Conservation (phyloP, 2,797 vertebrate genomes). For the Crossoptilon crossoptilon region DNA sequence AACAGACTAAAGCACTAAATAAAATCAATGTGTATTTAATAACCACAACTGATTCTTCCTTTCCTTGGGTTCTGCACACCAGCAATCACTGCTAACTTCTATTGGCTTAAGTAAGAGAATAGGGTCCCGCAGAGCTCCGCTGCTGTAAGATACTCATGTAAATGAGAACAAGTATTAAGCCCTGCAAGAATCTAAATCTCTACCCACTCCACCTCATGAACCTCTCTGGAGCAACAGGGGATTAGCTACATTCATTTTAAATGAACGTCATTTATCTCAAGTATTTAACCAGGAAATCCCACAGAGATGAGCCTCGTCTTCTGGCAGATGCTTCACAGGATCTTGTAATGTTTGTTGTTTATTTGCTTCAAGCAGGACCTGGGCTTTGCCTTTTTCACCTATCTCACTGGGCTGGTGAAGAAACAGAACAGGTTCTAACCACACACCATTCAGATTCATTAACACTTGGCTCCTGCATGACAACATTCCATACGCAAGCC, state of each 20-base stretch:
- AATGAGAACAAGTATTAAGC: conserved; percentile 53
- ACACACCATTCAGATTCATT: neutral
- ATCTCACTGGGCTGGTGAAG: neutral
- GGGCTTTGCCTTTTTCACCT: neutral
- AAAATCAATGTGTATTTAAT: neutral
- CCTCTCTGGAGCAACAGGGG: conserved; percentile 14
- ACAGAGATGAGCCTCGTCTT: neutral
- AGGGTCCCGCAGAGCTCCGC: conserved; percentile 3
- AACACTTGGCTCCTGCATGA: neutral
- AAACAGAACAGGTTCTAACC: too few species aligned
- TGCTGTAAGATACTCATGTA: neutral
- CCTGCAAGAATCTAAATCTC: conserved; percentile 53
- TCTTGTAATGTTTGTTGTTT: neutral
- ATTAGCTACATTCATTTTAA: conserved; percentile 44
- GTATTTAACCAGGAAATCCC: conserved; percentile 44
- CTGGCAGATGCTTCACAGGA: neutral
- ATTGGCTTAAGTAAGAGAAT: conserved; percentile 30
- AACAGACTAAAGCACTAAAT: neutral
- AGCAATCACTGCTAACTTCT: neutral
- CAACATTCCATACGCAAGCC: neutral
- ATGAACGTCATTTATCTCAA: neutral
- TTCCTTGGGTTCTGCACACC: neutral
- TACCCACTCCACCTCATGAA: neutral
- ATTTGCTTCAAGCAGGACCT: neutral
- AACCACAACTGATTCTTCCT: neutral